Evolutionary conservation across 2,888 invertebrate genomes (phyloP).

Genomic region (Leptinotarsa juncta): DNA sequence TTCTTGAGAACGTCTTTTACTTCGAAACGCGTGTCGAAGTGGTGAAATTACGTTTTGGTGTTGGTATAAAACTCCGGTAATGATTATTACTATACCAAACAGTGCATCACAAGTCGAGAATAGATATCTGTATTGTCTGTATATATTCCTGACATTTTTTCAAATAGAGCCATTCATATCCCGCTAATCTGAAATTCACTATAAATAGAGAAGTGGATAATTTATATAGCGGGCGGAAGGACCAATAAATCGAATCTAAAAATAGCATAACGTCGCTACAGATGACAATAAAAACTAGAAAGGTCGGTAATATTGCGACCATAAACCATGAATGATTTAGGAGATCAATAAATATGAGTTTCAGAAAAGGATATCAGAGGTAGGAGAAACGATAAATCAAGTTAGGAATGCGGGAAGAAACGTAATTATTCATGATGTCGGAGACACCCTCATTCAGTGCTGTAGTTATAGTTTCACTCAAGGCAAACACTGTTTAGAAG

Average conservation of each 20-base stretch:
- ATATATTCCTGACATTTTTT: too few species aligned
- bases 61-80: too few species aligned
- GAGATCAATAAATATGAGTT: slow-evolving; percentile 46
- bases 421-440: slow-evolving; percentile 47
- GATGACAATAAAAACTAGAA: slow-evolving; percentile 42
- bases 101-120: too few species aligned
- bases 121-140: too few species aligned
- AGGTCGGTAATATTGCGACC: slow-evolving; percentile 41
- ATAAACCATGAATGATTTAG: slow-evolving; percentile 44
- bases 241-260: slow-evolving; percentile 28
- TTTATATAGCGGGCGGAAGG: slow-evolving; percentile 19
- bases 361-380: slow-evolving; percentile 41
- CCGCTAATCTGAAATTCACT: background rate
- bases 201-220: slow-evolving; percentile 14
- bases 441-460: slow-evolving; percentile 29
- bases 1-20: too few species aligned
- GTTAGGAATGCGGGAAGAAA: slow-evolving; percentile 42
- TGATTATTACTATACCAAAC: too few species aligned
- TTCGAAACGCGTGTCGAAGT: too few species aligned
- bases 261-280: slow-evolving; percentile 35
- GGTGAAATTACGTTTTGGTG: too few species aligned
- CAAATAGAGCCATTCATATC: background rate
- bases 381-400: slow-evolving; percentile 42
- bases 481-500: background rate
- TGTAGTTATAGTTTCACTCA: background rate